Conservation (phyloP, 2,888 invertebrate genomes). For the Nudaria mundana region DNA sequence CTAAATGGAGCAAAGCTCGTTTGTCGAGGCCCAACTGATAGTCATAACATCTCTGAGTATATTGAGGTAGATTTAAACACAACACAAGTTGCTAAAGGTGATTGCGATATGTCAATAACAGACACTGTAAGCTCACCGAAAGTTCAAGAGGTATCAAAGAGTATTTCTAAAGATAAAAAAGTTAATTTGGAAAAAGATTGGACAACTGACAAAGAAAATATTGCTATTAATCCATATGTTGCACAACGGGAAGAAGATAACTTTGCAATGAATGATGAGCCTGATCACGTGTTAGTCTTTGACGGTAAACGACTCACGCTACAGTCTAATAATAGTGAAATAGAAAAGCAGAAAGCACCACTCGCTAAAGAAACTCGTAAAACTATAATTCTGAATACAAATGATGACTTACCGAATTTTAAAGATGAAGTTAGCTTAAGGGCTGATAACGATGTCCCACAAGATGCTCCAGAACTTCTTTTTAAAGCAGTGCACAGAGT, state of each 20-base stretch:
- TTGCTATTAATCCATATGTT: constrained; percentile 58
- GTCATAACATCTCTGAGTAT: constrained; percentile 51
- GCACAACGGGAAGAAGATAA: constrained; percentile 49
- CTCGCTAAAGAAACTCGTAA: constrained; percentile 42
- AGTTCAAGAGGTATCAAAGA: constrained; percentile 51
- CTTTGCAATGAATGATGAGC: constrained; percentile 53
- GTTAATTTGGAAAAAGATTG: constrained; percentile 40
- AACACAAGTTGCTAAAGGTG: constrained; percentile 46
- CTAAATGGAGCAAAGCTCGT: constrained; percentile 37
- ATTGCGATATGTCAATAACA: constrained; percentile 68
- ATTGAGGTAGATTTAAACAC: constrained; percentile 64
- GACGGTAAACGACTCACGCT: constrained; percentile 62
- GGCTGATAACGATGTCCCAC: constrained; percentile 9
- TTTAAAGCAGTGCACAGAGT: constrained; percentile 9
- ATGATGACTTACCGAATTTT: constrained; percentile 65
- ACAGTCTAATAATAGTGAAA: constrained; percentile 40
- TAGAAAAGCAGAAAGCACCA: constrained; percentile 25
- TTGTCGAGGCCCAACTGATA: constrained; percentile 36
- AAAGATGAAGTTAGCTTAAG: constrained; percentile 27
- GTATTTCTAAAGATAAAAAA: constrained; percentile 34
- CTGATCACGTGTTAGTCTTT: constrained; percentile 60
- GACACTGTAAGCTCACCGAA: constrained; percentile 57
- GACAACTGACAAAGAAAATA: constrained; percentile 67
- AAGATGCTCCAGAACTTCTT: not conserved
- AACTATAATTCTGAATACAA: constrained; percentile 53